Evolutionary conservation across 2,113 vertebrate genomes (phyloP), one percentile per base, ranked within the genome.

Genomic region (Pycnonotus jocosus): DNA sequence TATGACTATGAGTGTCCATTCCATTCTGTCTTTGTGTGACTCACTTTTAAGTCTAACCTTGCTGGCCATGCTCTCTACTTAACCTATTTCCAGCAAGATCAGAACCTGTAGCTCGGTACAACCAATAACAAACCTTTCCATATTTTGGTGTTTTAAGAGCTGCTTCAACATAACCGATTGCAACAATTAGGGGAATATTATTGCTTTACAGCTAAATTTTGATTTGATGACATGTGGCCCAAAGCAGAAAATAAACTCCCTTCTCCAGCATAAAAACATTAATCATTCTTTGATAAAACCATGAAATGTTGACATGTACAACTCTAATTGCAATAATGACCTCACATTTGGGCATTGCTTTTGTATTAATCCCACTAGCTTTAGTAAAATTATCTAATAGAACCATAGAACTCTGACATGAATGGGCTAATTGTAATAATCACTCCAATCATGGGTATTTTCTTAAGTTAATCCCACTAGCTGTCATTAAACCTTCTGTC

Each of bases 261-360:
- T 79, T 56, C 69, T 95, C 51, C 58, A 79, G 33, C 68, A 71
- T 73, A 93, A 96, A 97, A 96, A 94, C 88, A 96, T 94, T 90
- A 93, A 92, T 96, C 77, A 95, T 95, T 96, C 96, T 70, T 82
- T 92, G 96, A 95, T 86, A 94, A 96, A 95, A 68, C 77, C 47
- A 70, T 60, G 80, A 92, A 93, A 92, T 69, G 65, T 73, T 72
- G 12, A 97, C 38, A 77, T 88, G 90, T 90, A 95, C 66, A 92
- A 95, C 66, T 77, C 90, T 97, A 97, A 98, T 94, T 96, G 96
- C 57, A 92, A 68, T 97, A 98, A 98, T 93, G 94, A 96, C 79
- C 84, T 90, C 31, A 94, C 73, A 74, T 86, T 77, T 83, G 72
- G 53, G 48, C 80, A 92, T 96, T 95, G 91, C 47, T 93, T 97